A percentile compares a stretch with the other conserved stretches of the same genome.
phyloP scores from a whole-genome alignment of 2,113 vertebrate species.

The Willisornis vidua region DNA sequence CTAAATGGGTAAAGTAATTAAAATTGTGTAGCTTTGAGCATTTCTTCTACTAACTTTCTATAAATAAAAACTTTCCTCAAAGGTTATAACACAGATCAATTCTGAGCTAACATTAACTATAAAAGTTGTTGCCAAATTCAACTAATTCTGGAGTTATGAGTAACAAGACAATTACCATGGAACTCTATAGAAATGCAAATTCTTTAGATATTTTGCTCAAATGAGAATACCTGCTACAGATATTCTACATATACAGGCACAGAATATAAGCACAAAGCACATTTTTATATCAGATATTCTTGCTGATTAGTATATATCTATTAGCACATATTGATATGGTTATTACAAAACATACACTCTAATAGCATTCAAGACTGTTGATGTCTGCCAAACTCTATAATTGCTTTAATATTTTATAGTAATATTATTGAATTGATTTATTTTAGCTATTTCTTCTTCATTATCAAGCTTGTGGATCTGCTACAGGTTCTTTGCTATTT shows the following conservation, averaged over 20 bases:
- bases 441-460: neutral
- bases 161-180: neutral
- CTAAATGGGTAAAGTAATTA: neutral
- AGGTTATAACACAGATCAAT: neutral
- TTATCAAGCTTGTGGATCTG: neutral
- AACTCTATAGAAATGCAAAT: neutral
- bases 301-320: neutral
- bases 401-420: constrained; percentile 7
- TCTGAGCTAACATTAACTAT: neutral
- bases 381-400: neutral
- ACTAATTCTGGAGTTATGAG: neutral
- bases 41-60: neutral
- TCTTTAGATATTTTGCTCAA: neutral
- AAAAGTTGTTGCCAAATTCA: neutral
- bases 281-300: neutral
- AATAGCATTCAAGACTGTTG: neutral
- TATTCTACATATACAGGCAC: neutral
- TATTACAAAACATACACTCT: neutral
- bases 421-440: neutral
- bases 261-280: neutral
- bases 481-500: neutral
- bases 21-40: neutral
- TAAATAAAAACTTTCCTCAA: constrained; percentile 8
- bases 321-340: neutral
- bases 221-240: neutral